These are phyloP conservation scores for Agriopis aurantiaria DNA, from an alignment of 2,888 invertebrate species.

Conservation along the genomic window DNA sequence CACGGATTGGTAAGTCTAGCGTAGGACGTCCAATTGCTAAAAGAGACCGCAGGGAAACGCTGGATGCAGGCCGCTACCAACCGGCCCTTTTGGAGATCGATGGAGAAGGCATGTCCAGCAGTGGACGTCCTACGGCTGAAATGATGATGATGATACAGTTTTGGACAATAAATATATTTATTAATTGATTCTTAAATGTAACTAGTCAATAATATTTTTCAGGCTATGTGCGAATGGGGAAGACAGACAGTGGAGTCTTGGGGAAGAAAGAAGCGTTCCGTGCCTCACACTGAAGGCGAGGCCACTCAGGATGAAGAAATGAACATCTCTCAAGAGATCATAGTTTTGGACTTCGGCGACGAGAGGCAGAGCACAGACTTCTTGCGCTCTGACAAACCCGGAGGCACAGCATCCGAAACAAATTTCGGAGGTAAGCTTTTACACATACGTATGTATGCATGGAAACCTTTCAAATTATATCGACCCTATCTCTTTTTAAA, in stretches of 20 bases:
- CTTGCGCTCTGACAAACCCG: slow-evolving; percentile 91
- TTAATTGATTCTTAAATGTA: no score
- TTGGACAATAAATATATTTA: no score
- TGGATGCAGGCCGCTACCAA: no score
- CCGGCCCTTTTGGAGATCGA: no score
- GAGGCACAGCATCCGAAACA: slow-evolving; percentile 85
- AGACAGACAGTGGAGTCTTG: slow-evolving; percentile 96
- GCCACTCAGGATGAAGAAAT: slow-evolving; percentile 92
- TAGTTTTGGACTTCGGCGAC: slow-evolving; percentile 97
- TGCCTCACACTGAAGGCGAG: slow-evolving; percentile 85
- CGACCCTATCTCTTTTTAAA: not conserved
- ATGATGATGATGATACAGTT: no score
- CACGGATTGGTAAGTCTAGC: no score
- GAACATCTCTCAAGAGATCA: slow-evolving; percentile 97
- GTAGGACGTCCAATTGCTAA: no score
- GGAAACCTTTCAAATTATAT: not conserved
- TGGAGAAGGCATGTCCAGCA: no score
- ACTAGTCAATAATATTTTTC: slow-evolving; percentile 47
- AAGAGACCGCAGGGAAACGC: no score
- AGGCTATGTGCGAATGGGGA: slow-evolving; percentile 97
- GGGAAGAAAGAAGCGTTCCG: slow-evolving; percentile 95
- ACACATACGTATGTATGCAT: not conserved
- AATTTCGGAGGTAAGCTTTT: slow-evolving; percentile 89
- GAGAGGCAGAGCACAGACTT: slow-evolving; percentile 93
- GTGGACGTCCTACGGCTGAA: no score